Base-by-base conservation (phyloP, 1,140 invertebrate genomes). In the Phortica variegata region DNA sequence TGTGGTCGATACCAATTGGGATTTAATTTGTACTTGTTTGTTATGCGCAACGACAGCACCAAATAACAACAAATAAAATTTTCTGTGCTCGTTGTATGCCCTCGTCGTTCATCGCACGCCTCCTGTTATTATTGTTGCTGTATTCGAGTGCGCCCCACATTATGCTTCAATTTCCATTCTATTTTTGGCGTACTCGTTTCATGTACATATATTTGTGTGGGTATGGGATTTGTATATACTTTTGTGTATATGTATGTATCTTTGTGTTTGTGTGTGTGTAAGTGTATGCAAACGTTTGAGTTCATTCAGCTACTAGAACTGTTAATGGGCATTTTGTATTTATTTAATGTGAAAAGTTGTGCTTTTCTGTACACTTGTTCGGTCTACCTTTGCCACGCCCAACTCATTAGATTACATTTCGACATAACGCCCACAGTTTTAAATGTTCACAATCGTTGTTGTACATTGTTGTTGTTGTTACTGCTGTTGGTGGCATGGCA, bases 331-430 rank as follows among this genome's bases (percentile, higher is more conserved):
- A 68, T 68, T 68, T 68, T 68, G 63, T 68, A 68, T 68, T 68
- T 68, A 68, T 68, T 68, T 68, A 68, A 68, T 68, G 63, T 63
- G 63, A 68, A 68, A 68, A 68, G 65, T 68, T 68, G n/a, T n/a
- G n/a, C n/a, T 66, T 41, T 55, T 60, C 39, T 63, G 44, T 47
- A 66, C 60, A 63, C 54, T 54, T 69, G 60, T 62, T 58, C 43
- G 23, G 23, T 26, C 10, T 26, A 6, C 23, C 5, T 13, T 42
- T 54, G 45, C 38, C 50, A 45, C 43, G 47, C 52, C 41, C 5
- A 26, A 26, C 52, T 61, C 56, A 39, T 52, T 54, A 49, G 44
- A 43, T 34, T 56, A 47, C 5, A 6, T 26, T 26, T 26, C 23
- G n/a, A n/a, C n/a, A n/a, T n/a, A n/a, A n/a, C n/a, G n/a, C n/a